These are phyloP conservation scores for Morus bassanus DNA, from an alignment of 2,797 vertebrate species.

Conservation along the genomic window DNA sequence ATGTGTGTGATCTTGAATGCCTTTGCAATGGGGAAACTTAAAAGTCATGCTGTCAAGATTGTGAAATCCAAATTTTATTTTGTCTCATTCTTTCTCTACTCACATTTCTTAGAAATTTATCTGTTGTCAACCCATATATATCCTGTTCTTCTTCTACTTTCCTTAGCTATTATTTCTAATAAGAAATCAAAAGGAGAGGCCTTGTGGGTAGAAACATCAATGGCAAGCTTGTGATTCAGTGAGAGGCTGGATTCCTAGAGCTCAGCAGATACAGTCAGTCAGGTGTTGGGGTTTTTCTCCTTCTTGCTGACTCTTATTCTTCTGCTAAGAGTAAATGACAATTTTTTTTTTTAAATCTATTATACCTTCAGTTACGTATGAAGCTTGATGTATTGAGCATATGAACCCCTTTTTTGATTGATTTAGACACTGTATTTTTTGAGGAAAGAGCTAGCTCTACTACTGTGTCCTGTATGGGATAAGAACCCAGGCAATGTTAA, in stretches of 20 bases:
- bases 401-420: background rate
- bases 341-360: background rate
- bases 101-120: background rate
- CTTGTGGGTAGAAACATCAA: background rate
- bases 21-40: background rate
- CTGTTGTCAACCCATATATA: background rate
- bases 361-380: background rate
- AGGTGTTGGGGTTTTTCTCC: background rate
- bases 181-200: background rate
- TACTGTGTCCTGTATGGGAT: background rate
- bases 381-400: background rate
- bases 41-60: background rate
- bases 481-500: background rate
- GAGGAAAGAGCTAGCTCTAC: background rate
- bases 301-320: background rate
- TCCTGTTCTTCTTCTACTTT: background rate
- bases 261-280: background rate
- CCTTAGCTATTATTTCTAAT: background rate
- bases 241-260: background rate
- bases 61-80: background rate
- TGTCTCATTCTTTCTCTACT: background rate
- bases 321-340: background rate
- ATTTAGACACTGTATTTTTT: background rate
- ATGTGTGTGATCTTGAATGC: background rate
- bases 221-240: background rate